Percentiles rank a stretch among this genome's conserved stretches.
Evolutionary conservation across 1,140 invertebrate genomes (phyloP).

Genomic region (Drosophila nigrodunni): DNA sequence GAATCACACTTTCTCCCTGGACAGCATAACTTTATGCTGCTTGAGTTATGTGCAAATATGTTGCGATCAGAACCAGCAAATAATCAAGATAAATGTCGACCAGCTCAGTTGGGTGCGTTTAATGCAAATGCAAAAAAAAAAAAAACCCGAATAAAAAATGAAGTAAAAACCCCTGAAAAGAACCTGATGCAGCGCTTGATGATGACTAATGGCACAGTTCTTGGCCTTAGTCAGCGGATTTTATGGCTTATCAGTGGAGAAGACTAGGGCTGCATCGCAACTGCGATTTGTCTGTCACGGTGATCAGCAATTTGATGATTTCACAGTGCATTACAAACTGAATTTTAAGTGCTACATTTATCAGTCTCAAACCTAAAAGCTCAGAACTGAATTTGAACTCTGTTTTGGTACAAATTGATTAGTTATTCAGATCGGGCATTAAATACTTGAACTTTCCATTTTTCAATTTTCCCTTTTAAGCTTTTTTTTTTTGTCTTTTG

Average conservation of each 20-base stretch:
- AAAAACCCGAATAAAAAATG: constrained; percentile 15
- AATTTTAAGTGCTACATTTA: constrained; percentile 35
- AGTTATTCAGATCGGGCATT: neutral
- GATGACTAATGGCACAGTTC: constrained; percentile 73
- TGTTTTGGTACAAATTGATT: neutral
- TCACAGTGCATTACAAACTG: constrained; percentile 2
- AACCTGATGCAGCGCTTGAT: constrained; percentile 55
- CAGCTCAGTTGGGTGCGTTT: constrained; percentile 62
- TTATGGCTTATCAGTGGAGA: constrained; percentile 38
- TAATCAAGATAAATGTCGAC: constrained; percentile 82
- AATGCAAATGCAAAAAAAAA: neutral
- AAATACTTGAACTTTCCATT: constrained; percentile 3
- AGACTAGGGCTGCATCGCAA: constrained; percentile 30
- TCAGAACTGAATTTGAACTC: neutral
- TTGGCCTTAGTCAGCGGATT: constrained; percentile 74
- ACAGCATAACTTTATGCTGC: constrained; percentile 45
- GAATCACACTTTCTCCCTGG: constrained; percentile 78
- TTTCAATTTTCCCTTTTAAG: neutral
- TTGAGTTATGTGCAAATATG: constrained; percentile 65
- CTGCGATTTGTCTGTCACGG: constrained; percentile 44
- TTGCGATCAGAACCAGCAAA: constrained; percentile 64
- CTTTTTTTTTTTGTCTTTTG: neutral
- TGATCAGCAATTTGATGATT: constrained; percentile 42
- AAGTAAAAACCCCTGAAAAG: constrained; percentile 43
- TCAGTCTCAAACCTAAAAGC: constrained; percentile 3